These are phyloP conservation scores for Microtus agrestis DNA, from an alignment of 2,797 vertebrate species.

Conservation along the genomic window DNA sequence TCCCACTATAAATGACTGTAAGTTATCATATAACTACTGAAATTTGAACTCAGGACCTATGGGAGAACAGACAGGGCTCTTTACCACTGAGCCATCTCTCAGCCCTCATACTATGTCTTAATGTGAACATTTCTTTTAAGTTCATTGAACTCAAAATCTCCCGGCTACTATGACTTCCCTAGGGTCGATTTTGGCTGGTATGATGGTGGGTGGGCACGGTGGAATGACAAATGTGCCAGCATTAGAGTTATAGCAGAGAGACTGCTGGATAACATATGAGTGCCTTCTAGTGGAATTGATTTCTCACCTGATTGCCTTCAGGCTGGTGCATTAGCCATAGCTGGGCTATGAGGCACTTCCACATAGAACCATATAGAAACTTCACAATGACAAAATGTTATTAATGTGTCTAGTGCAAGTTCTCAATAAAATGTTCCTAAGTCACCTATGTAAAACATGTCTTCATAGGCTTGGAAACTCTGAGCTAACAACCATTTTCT, in stretches of 20 bases:
- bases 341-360: not conserved
- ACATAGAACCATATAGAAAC: not conserved
- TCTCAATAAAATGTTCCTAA: not conserved
- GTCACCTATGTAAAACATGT: not conserved
- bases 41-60: too few relatives aligned
- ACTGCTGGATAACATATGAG: not conserved
- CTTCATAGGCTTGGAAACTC: constrained; percentile 11
- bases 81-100: too few relatives aligned
- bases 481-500: not conserved
- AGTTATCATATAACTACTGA: too few relatives aligned
- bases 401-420: not conserved
- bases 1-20: too few relatives aligned
- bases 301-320: not conserved
- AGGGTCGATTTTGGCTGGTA: not conserved
- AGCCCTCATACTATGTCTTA: not conserved
- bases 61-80: too few relatives aligned
- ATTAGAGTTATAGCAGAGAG: not conserved
- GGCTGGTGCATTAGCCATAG: not conserved
- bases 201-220: not conserved
- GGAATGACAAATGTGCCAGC: not conserved
- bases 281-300: not conserved
- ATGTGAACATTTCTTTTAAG: not conserved
- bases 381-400: not conserved
- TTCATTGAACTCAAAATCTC: constrained; percentile 2
- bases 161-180: not conserved